phyloP scores from a whole-genome alignment of 2,888 invertebrate genomes.

The Tachina lurida region DNA sequence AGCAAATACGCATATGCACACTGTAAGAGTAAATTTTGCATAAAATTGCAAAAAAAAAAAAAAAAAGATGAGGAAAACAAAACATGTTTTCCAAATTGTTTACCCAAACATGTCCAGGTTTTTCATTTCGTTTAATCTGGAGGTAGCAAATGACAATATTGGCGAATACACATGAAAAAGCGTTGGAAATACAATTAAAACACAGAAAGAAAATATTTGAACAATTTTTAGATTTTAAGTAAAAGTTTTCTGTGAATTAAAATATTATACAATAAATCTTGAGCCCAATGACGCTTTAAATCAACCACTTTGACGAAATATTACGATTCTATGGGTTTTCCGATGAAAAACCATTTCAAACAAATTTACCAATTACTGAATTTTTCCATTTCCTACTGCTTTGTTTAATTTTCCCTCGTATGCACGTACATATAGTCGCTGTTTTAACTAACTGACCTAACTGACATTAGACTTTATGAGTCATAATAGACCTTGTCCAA shows the following conservation, averaged over 20 bases:
- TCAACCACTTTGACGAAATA: no score
- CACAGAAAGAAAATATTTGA: neutral
- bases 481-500: no score
- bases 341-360: no score
- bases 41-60: constrained; percentile 60
- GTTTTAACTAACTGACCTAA: no score
- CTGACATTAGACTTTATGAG: no score
- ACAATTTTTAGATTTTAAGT: neutral
- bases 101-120: constrained; percentile 50
- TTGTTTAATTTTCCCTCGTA: constrained; percentile 31
- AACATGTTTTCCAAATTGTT: constrained; percentile 62
- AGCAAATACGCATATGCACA: neutral
- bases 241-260: neutral
- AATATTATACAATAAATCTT: neutral
- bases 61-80: constrained; percentile 53
- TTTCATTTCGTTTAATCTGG: constrained; percentile 11
- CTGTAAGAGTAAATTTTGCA: constrained; percentile 52
- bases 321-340: no score
- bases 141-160: constrained; percentile 23
- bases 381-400: neutral
- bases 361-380: no score
- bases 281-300: no score
- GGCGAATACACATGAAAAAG: neutral
- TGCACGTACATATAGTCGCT: no score
- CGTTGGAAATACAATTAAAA: neutral